Conservation (phyloP, 2,888 invertebrate genomes). For the Drosophila setosimentum region DNA sequence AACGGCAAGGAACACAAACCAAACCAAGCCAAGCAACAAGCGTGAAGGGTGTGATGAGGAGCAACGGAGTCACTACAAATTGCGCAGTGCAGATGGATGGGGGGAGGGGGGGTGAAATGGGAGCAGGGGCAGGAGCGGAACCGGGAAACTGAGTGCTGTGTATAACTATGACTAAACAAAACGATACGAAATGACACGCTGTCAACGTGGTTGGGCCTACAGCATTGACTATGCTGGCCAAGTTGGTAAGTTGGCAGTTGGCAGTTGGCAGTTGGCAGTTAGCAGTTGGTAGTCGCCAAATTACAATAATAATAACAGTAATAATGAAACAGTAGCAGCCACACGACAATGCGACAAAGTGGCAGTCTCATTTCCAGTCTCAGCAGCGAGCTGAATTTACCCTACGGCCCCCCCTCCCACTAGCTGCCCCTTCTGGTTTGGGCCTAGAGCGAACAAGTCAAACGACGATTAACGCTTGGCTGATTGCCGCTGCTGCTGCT, state of each 20-base stretch:
- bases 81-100: slow-evolving; percentile 38
- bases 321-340: slow-evolving; percentile 71
- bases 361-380: slow-evolving; percentile 58
- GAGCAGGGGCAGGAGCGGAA: background rate
- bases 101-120: background rate
- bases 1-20: slow-evolving; percentile 25
- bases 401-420: slow-evolving; percentile 8
- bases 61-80: slow-evolving; percentile 34
- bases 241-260: slow-evolving; percentile 27
- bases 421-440: slow-evolving; percentile 35
- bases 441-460: slow-evolving; percentile 71
- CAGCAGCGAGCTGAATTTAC: background rate
- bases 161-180: slow-evolving; percentile 77
- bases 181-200: slow-evolving; percentile 78
- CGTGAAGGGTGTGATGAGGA: background rate
- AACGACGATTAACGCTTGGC: slow-evolving; percentile 82
- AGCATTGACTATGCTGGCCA: slow-evolving; percentile 7
- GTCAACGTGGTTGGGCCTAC: slow-evolving; percentile 68
- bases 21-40: slow-evolving; percentile 22
- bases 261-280: slow-evolving; percentile 41
- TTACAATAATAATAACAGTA: slow-evolving; percentile 77
- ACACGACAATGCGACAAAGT: slow-evolving; percentile 81
- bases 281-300: slow-evolving; percentile 59
- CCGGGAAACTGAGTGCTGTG: slow-evolving; percentile 19
- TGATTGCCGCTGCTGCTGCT: slow-evolving; percentile 71